These are phyloP conservation scores for Zoanthus sociatus DNA, from an alignment of 92 coral and sea anemone genomes.

Conservation along the genomic window DNA sequence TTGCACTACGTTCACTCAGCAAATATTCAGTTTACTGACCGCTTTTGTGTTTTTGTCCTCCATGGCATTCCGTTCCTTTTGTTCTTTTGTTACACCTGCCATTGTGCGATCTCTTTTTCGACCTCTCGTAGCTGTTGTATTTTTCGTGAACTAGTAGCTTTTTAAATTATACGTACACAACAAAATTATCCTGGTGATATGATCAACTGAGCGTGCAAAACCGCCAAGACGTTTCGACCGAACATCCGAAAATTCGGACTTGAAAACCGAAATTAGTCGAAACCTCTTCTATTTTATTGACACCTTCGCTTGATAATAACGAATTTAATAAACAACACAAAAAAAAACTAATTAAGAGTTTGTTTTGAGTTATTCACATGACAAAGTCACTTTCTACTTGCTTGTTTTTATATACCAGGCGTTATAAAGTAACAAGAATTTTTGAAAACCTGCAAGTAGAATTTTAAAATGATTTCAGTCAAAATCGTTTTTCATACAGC, in stretches of 20 bases:
- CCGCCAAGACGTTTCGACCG: background rate
- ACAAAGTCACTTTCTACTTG: background rate
- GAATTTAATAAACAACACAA: background rate
- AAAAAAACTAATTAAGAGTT: background rate
- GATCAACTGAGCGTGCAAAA: background rate
- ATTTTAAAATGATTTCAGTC: too few relatives aligned
- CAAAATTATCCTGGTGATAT: too few relatives aligned
- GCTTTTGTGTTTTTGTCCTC: conserved; percentile 26
- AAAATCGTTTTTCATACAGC: too few relatives aligned
- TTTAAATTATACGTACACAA: background rate
- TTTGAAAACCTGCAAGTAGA: too few relatives aligned
- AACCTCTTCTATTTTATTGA: background rate
- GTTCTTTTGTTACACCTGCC: conserved; percentile 19
- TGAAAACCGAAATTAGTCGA: background rate
- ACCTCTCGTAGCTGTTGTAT: background rate
- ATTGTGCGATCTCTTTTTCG: background rate
- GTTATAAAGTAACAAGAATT: too few relatives aligned
- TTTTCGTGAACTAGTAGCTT: background rate
- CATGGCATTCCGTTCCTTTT: background rate
- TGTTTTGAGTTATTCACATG: conserved; percentile 6
- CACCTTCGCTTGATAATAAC: background rate
- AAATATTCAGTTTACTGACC: conserved; percentile 15
- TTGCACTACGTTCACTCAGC: background rate
- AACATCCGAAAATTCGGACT: background rate
- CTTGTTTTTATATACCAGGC: too few relatives aligned